Evolutionary conservation across 2,888 invertebrate species (phyloP).

Genomic region (Cecidostiba fungosa): DNA sequence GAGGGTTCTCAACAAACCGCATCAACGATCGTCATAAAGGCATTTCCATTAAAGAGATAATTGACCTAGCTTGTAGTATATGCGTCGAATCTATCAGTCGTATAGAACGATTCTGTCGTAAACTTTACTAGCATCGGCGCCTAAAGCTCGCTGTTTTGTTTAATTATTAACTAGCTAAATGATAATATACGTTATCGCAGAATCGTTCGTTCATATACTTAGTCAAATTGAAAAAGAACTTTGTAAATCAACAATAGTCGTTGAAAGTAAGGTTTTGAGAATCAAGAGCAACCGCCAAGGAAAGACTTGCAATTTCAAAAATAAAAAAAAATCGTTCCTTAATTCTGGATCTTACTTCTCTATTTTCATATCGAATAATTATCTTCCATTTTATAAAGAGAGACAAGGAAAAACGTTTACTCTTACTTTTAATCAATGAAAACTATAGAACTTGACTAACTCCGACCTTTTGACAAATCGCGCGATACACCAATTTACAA

Average conservation of each 20-base stretch:
- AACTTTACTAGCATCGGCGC: not conserved
- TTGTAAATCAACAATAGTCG: slow-evolving; percentile 35
- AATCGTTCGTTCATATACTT: slow-evolving; percentile 32
- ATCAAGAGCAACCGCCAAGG: slow-evolving; percentile 14
- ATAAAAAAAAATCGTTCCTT: slow-evolving; percentile 37
- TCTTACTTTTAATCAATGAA: slow-evolving; percentile 22
- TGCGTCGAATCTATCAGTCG: slow-evolving; percentile 24
- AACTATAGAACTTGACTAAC: slow-evolving; percentile 12
- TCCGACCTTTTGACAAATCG: slow-evolving; percentile 35
- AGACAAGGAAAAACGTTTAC: not conserved
- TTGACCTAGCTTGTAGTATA: slow-evolving; percentile 38
- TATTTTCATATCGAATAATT: slow-evolving; percentile 51
- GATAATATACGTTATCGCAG: not conserved
- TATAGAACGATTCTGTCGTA: slow-evolving; percentile 27
- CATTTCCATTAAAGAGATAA: slow-evolving; percentile 24
- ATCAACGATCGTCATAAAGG: slow-evolving; percentile 43
- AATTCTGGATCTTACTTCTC: slow-evolving; percentile 32
- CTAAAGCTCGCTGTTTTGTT: slow-evolving; percentile 26
- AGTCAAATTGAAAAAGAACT: slow-evolving; percentile 30
- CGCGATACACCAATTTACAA: slow-evolving; percentile 33
- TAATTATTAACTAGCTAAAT: slow-evolving; percentile 7
- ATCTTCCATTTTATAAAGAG: slow-evolving; percentile 38
- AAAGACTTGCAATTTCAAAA: slow-evolving; percentile 27
- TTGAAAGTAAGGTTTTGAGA: slow-evolving; percentile 44
- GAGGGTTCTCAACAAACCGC: slow-evolving; percentile 14